These are phyloP conservation scores for Atractosteus spatula DNA, from an alignment of 2,113 vertebrate genomes.

Conservation along the genomic window DNA sequence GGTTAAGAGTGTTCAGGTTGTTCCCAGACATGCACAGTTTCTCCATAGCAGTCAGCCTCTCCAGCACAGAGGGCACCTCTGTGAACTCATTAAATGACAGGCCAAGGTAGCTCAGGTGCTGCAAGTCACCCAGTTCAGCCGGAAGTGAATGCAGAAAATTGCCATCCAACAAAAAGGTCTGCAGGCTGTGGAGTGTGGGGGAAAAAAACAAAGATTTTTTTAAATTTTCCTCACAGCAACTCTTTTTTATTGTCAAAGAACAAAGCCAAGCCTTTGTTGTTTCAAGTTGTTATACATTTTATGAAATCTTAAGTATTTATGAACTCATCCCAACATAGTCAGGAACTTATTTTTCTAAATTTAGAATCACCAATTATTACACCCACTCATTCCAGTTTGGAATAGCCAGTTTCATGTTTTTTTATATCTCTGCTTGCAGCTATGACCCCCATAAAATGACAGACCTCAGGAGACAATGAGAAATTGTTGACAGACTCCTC, in stretches of 20 bases:
- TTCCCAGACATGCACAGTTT: slow-evolving; percentile 96
- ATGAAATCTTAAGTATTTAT: no score
- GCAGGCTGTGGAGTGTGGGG: slow-evolving; percentile 71
- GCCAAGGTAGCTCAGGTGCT: slow-evolving; percentile 83
- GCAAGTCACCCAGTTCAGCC: slow-evolving; percentile 80
- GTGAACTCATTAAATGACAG: slow-evolving; percentile 95
- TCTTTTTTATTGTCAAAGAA: no score
- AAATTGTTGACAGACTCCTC: no score
- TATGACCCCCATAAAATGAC: no score
- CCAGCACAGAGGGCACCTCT: slow-evolving; percentile 82
- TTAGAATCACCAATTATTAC: no score
- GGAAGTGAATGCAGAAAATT: slow-evolving; percentile 88
- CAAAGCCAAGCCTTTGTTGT: not conserved
- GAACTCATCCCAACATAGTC: not conserved
- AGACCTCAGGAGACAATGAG: no score
- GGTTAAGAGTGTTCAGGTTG: slow-evolving; percentile 71
- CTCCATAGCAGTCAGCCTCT: slow-evolving; percentile 83
- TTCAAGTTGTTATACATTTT: no score
- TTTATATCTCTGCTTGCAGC: no score
- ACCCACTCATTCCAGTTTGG: no score
- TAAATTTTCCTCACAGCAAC: not conserved
- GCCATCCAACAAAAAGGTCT: slow-evolving; percentile 93
- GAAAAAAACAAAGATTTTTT: not conserved
- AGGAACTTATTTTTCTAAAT: no score
- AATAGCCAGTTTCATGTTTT: no score